Percentiles rank a stretch among this genome's conserved stretches.
Evolutionary conservation across 2,797 vertebrate species (phyloP).

Genomic region (Danio jaintianensis): DNA sequence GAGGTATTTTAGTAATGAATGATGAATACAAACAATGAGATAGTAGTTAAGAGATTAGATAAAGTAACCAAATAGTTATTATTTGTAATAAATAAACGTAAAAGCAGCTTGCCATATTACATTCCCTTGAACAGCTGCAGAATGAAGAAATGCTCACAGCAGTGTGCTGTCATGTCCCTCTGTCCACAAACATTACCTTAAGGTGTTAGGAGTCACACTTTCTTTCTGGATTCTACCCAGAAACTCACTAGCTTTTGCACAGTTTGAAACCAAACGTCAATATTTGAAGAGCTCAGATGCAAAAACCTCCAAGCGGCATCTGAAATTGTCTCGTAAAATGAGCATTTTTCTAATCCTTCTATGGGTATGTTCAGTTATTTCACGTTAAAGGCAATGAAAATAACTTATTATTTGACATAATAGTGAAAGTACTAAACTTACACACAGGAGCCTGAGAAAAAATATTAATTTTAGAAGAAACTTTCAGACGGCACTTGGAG

Average conservation of each 20-base stretch:
- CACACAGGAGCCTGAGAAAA: no score
- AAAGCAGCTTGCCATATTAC: conserved; percentile 44
- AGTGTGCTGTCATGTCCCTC: conserved; percentile 61
- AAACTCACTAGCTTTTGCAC: background rate
- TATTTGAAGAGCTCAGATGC: no score
- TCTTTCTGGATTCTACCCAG: conserved; percentile 3
- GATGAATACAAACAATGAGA: background rate
- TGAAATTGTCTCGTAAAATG: no score
- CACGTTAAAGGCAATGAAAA: no score
- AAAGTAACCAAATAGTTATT: conserved; percentile 45
- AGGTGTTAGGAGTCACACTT: conserved; percentile 70
- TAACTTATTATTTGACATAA: no score
- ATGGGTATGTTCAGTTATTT: no score
- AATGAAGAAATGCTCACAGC: conserved; percentile 55
- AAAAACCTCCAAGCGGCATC: no score
- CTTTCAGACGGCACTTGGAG: no score
- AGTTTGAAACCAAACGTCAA: background rate
- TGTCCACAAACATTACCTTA: conserved; percentile 61
- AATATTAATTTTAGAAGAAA: no score
- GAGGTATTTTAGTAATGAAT: no score
- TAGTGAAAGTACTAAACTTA: no score
- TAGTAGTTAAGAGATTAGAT: background rate
- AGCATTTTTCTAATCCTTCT: no score
- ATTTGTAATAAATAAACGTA: background rate
- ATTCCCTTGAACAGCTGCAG: conserved; percentile 64